Evolutionary conservation across 2,797 vertebrate species (phyloP).

Genomic region (Pseudopleuronectes americanus): DNA sequence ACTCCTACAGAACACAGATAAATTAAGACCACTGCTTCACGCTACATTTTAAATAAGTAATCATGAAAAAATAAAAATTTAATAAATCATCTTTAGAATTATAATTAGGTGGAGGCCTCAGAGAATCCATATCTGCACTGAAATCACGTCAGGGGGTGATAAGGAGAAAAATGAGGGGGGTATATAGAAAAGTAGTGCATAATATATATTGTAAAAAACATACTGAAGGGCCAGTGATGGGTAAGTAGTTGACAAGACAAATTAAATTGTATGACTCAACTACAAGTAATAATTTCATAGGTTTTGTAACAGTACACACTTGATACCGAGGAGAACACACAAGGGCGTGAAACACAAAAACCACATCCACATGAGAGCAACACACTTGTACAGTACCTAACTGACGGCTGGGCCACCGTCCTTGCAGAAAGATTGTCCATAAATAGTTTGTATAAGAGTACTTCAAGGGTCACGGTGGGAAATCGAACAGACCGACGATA

Average conservation of each 20-base stretch:
- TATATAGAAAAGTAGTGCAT: constrained; percentile 93
- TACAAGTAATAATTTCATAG: constrained; percentile 55
- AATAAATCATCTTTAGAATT: constrained; percentile 92
- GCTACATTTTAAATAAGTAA: constrained; percentile 89
- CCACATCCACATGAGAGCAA: constrained; percentile 67
- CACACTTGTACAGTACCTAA: constrained; percentile 89
- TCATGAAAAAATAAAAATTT: constrained; percentile 87
- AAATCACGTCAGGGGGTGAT: constrained; percentile 81
- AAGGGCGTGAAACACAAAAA: constrained; percentile 87
- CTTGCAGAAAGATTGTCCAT: constrained; percentile 93
- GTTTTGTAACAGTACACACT: constrained; percentile 88
- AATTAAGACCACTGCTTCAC: constrained; percentile 87
- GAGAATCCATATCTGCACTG: constrained; percentile 82
- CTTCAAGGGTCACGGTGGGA: constrained; percentile 81
- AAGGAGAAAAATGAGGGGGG: constrained; percentile 32
- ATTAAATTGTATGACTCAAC: constrained; percentile 61
- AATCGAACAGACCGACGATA: constrained; percentile 49
- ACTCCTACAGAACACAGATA: constrained; percentile 69
- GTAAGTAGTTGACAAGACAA: constrained; percentile 82
- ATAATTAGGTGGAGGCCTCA: constrained; percentile 86
- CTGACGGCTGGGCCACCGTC: constrained; percentile 83
- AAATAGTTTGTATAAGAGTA: constrained; percentile 71
- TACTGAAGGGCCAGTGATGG: constrained; percentile 82
- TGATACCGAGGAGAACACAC: constrained; percentile 88
- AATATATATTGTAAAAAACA: constrained; percentile 92